Conservation (phyloP, 2,888 invertebrate species). For the Pseudoips prasinana region DNA sequence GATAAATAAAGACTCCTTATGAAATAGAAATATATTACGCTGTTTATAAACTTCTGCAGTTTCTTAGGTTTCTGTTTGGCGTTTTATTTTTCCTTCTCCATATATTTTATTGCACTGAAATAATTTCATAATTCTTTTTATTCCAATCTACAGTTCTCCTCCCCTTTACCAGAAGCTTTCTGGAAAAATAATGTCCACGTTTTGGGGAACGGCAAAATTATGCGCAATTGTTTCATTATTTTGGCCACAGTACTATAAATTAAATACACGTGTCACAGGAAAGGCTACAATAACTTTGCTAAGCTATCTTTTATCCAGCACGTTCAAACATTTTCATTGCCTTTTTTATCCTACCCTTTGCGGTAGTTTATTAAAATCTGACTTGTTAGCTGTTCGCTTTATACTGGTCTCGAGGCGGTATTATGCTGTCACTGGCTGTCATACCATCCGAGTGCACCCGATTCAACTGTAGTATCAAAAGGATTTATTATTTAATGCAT, state of each 20-base stretch:
- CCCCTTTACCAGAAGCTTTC: slow-evolving; percentile 3
- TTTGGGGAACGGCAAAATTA: slow-evolving; percentile 27
- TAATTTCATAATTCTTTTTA: too few species aligned
- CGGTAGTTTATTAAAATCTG: slow-evolving; percentile 35
- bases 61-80: neutral
- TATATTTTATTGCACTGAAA: too few species aligned
- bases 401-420: slow-evolving; percentile 20
- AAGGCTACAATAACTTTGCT: slow-evolving; percentile 14
- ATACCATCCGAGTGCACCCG: slow-evolving; percentile 21
- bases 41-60: slow-evolving; percentile 2
- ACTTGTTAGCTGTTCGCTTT: slow-evolving; percentile 30
- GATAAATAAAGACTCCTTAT: slow-evolving; percentile 11
- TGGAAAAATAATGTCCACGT: slow-evolving; percentile 10
- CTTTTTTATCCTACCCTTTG: slow-evolving; percentile 24
- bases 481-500: slow-evolving; percentile 40
- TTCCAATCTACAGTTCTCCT: too few species aligned
- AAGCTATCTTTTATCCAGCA: slow-evolving; percentile 26
- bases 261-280: slow-evolving; percentile 21
- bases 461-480: slow-evolving; percentile 34
- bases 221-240: slow-evolving; percentile 15
- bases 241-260: slow-evolving; percentile 21
- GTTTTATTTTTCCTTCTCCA: too few species aligned
- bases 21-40: slow-evolving; percentile 17
- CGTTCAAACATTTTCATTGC: slow-evolving; percentile 20
- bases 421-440: slow-evolving; percentile 34